Conservation (phyloP, 2,888 invertebrate species). For the Clunio marinus region DNA sequence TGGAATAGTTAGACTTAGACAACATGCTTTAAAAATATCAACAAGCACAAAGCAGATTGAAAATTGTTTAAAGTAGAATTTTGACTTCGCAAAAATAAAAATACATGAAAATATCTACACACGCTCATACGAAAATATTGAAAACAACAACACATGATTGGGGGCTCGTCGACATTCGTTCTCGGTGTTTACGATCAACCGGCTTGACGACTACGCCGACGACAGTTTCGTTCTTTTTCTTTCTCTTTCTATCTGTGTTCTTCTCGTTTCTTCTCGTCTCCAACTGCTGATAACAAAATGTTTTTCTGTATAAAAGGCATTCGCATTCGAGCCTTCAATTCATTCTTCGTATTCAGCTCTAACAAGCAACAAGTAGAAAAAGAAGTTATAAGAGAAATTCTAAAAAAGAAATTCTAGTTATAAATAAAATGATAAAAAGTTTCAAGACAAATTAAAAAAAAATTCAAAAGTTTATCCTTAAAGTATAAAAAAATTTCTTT, state of each 20-base stretch:
- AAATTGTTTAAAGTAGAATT: too few relatives aligned
- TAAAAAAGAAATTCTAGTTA: slow-evolving; percentile 28
- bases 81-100: not conserved
- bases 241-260: not conserved
- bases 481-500: not conserved
- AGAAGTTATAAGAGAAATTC: slow-evolving; percentile 29
- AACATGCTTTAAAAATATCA: too few relatives aligned
- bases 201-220: not conserved
- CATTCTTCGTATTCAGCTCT: slow-evolving; percentile 16
- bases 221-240: not conserved
- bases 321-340: not conserved
- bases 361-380: not conserved
- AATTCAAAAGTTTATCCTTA: not conserved
- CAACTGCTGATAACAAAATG: slow-evolving; percentile 23
- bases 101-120: too few relatives aligned
- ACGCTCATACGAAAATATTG: too few relatives aligned
- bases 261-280: not conserved
- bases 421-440: slow-evolving; percentile 19
- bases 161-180: slow-evolving; percentile 24
- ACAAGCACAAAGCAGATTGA: too few relatives aligned
- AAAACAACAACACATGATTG: slow-evolving; percentile 23
- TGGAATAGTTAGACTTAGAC: too few relatives aligned
- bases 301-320: slow-evolving; percentile 19
- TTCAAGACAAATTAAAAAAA: slow-evolving; percentile 8
- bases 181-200: not conserved